Conservation (phyloP, 2,888 invertebrate species). For the Lithophane ornitopus region DNA sequence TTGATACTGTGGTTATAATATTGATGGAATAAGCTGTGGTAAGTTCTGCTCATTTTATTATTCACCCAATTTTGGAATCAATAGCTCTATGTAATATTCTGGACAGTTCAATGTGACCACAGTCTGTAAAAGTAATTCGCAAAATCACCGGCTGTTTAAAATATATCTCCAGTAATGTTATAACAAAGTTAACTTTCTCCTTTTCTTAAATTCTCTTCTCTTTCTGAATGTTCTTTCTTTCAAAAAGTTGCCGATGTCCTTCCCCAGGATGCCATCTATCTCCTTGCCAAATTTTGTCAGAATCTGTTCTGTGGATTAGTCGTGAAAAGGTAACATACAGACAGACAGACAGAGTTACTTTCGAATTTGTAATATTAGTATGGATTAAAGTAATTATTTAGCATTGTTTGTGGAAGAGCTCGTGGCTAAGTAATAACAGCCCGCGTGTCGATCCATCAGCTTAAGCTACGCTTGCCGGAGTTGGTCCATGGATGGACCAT, state of each 20-base stretch:
- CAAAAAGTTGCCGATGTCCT: too few relatives aligned
- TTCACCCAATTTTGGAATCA: conserved; percentile 1
- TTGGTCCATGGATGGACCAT: too few relatives aligned
- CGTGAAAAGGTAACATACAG: too few relatives aligned
- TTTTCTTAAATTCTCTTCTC: background rate
- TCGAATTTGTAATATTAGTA: too few relatives aligned
- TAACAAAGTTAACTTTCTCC: background rate
- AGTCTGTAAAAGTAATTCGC: background rate
- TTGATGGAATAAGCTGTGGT: conserved; percentile 29
- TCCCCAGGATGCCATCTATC: too few relatives aligned
- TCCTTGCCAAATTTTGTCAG: too few relatives aligned
- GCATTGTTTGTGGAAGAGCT: background rate
- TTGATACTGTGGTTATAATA: conserved; percentile 33
- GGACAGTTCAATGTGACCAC: background rate
- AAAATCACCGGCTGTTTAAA: background rate
- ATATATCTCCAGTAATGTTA: background rate
- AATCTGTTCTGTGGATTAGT: too few relatives aligned
- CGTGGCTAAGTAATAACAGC: too few relatives aligned
- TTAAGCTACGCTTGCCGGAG: too few relatives aligned
- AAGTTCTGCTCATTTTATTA: conserved; percentile 14
- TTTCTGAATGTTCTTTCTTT: too few relatives aligned
- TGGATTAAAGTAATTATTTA: background rate
- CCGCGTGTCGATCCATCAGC: too few relatives aligned
- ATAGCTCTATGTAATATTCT: background rate
- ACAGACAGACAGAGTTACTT: too few relatives aligned